These are phyloP conservation scores for Progne subis DNA, from an alignment of 2,113 vertebrate species.

Conservation along the genomic window DNA sequence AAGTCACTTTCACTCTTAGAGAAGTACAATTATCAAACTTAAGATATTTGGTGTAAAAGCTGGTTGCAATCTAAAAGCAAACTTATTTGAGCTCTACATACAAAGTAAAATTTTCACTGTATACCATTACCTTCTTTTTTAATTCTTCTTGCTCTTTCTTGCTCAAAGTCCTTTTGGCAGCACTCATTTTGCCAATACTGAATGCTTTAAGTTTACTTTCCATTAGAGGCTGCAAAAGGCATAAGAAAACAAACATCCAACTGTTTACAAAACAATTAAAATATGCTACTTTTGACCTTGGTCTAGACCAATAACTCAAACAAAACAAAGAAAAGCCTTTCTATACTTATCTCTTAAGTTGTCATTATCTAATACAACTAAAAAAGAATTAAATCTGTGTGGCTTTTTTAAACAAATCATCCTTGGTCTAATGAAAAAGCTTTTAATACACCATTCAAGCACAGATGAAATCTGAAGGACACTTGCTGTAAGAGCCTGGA, in stretches of 20 bases:
- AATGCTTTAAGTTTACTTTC: conserved; percentile 97
- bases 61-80: not conserved
- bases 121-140: conserved; percentile 90
- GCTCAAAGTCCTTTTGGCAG: conserved; percentile 93
- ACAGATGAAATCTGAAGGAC: not conserved
- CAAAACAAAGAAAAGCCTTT: not conserved
- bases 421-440: not conserved
- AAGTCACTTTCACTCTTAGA: not conserved
- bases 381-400: not conserved
- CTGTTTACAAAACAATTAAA: not conserved
- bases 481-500: not conserved
- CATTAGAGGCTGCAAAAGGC: conserved; percentile 82
- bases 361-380: not conserved
- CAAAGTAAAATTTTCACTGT: not conserved
- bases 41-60: not conserved
- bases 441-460: not conserved
- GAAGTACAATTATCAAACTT: not conserved
- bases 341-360: not conserved
- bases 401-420: not conserved
- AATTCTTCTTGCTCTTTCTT: conserved; percentile 97
- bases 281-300: not conserved
- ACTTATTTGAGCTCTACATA: not conserved
- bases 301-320: not conserved
- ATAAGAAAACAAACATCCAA: not conserved
- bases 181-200: conserved; percentile 97